Evolutionary conservation across 35 echinoderm and acorn worm genomes (phyloP).

Genomic region (Apostichopus parvimensis): DNA sequence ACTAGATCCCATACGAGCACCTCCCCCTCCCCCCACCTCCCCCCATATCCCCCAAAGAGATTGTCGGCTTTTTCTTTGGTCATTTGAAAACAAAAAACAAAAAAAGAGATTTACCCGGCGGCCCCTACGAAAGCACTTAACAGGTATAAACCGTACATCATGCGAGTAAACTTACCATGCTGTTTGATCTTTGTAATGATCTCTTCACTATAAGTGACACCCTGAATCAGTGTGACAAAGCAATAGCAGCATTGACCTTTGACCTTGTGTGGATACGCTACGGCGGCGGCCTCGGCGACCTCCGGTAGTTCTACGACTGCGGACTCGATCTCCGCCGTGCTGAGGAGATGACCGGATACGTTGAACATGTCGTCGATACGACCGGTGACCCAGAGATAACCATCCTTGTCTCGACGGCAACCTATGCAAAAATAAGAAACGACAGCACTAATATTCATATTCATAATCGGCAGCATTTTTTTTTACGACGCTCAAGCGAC

Average conservation of each 20-base stretch:
- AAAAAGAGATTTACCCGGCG: no score
- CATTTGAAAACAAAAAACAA: no score
- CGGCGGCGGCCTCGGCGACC: conserved; percentile 86
- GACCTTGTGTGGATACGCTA: conserved; percentile 81
- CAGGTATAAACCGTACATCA: no score
- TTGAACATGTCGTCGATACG: conserved; percentile 99
- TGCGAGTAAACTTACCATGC: conserved; percentile 58
- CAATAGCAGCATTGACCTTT: conserved; percentile 95
- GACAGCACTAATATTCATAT: no score
- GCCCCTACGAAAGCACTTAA: no score
- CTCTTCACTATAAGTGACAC: conserved; percentile 59
- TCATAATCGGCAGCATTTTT: no score
- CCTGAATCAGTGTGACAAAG: conserved; percentile 93
- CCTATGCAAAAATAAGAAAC: conserved; percentile 28
- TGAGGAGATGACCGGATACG: conserved; percentile 98
- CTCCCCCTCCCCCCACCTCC: no score
- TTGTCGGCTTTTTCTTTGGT: no score
- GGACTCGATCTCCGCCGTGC: conserved; percentile 95
- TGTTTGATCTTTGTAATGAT: conserved; percentile 63
- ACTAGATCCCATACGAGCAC: no score
- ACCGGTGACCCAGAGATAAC: conserved; percentile 96
- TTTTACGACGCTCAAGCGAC: no score
- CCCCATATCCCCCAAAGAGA: no score
- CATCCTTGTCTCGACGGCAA: conserved; percentile 88
- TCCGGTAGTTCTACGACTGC: conserved; percentile 78